Conservation (phyloP, 2,888 invertebrate genomes). For the Mactromeris polynyma region DNA sequence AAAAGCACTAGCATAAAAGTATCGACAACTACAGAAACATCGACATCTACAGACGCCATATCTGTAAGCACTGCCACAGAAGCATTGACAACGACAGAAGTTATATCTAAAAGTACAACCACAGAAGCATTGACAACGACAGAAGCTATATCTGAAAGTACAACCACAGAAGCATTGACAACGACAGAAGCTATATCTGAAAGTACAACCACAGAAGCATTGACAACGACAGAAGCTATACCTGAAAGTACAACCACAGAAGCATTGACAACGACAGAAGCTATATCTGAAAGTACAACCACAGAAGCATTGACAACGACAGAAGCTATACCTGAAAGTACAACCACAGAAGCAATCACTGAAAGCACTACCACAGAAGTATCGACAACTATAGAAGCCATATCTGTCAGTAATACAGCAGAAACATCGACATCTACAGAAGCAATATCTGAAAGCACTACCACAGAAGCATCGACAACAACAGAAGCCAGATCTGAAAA, state of each 20-base stretch:
- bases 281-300: background rate
- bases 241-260: background rate
- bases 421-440: background rate
- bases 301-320: background rate
- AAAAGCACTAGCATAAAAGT: too few species aligned
- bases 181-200: background rate
- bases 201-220: background rate
- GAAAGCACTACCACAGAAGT: background rate
- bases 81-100: background rate
- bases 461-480: background rate
- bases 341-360: background rate
- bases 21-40: background rate
- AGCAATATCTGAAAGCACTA: background rate
- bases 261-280: background rate
- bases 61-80: background rate
- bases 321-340: background rate
- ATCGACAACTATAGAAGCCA: background rate
- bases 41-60: background rate
- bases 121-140: background rate
- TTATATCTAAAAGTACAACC: background rate
- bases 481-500: background rate
- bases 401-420: background rate
- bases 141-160: background rate
- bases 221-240: background rate
- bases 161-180: background rate